Conservation (phyloP, 2,797 vertebrate genomes). For the Chrosomus eos region DNA sequence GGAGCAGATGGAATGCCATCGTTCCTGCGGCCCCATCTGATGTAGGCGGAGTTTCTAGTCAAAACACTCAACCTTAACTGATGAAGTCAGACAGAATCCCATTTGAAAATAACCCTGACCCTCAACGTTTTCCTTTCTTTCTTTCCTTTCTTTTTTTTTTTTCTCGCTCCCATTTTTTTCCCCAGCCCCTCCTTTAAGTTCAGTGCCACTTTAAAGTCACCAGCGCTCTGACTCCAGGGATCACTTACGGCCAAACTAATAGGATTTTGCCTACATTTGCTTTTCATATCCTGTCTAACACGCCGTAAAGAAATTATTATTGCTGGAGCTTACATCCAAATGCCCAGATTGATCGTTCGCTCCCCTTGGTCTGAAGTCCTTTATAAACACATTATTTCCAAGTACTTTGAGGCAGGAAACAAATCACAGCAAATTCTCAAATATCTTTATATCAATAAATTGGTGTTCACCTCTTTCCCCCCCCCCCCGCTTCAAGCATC, state of each 20-base stretch:
- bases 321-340: slow-evolving; percentile 38
- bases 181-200: slow-evolving; percentile 3
- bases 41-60: slow-evolving; percentile 45
- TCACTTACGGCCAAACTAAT: slow-evolving; percentile 54
- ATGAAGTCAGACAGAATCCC: slow-evolving; percentile 55
- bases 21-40: slow-evolving; percentile 47
- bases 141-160: neutral
- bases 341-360: slow-evolving; percentile 41
- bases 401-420: slow-evolving; percentile 38
- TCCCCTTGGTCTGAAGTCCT: slow-evolving; percentile 48
- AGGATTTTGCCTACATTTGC: slow-evolving; percentile 57
- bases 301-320: slow-evolving; percentile 53
- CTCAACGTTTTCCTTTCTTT: slow-evolving; percentile 19
- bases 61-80: slow-evolving; percentile 54
- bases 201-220: slow-evolving; percentile 54
- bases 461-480: neutral
- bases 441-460: slow-evolving; percentile 38
- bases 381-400: slow-evolving; percentile 48
- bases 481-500: slow-evolving; percentile 1
- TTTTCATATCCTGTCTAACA: slow-evolving; percentile 63
- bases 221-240: slow-evolving; percentile 52
- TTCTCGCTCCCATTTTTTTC: neutral
- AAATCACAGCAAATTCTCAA: slow-evolving; percentile 27
- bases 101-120: slow-evolving; percentile 38
- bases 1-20: slow-evolving; percentile 58